phyloP scores from a whole-genome alignment of 2,888 invertebrate genomes.

The Diarsia rubi region DNA sequence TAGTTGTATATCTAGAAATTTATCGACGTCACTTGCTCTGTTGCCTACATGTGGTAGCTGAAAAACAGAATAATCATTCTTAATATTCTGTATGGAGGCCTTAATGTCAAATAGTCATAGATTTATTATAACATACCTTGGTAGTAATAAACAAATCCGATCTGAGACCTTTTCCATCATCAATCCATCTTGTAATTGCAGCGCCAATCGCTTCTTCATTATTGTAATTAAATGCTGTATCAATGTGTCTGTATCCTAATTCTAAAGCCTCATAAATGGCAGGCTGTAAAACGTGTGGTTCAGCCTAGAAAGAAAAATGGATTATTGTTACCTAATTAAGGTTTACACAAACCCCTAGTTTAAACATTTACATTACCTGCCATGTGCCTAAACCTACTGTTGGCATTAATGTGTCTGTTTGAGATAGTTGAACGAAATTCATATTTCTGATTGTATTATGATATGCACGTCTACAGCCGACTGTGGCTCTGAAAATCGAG shows the following conservation, averaged over 20 bases:
- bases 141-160: conserved; percentile 95
- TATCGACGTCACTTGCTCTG: conserved; percentile 92
- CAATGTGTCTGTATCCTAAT: conserved; percentile 94
- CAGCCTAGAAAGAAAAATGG: conserved; percentile 84
- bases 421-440: conserved; percentile 86
- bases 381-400: conserved; percentile 94
- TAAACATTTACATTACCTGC: conserved; percentile 87
- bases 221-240: conserved; percentile 95
- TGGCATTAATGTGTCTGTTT: conserved; percentile 92
- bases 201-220: conserved; percentile 94
- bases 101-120: neutral
- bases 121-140: conserved; percentile 90
- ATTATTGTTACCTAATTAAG: conserved; percentile 41
- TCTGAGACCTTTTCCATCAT: conserved; percentile 91
- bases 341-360: neutral
- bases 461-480: conserved; percentile 58
- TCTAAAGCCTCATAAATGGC: conserved; percentile 92
- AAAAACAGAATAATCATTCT: conserved; percentile 18
- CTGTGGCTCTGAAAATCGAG: conserved; percentile 66
- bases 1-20: conserved; percentile 92
- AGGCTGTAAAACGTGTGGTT: conserved; percentile 92
- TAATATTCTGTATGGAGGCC: neutral
- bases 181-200: conserved; percentile 92
- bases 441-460: conserved; percentile 79
- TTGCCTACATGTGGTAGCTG: conserved; percentile 94